Evolutionary conservation across 2,888 invertebrate species (phyloP).

Genomic region (Drosophila buzzatii): DNA sequence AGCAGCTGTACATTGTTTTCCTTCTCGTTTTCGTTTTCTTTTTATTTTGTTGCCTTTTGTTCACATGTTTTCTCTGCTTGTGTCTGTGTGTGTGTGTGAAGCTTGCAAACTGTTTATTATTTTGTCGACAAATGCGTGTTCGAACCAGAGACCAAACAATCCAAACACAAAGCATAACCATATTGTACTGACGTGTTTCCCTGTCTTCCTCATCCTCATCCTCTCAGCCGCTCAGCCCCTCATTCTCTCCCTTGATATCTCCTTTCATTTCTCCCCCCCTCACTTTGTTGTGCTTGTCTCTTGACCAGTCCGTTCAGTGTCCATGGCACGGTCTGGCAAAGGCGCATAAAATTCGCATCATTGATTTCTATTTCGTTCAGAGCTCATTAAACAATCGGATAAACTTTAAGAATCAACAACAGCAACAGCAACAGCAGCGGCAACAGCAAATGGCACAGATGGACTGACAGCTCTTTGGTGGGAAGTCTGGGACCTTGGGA

Average conservation of each 20-base stretch:
- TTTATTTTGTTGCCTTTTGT: conserved; percentile 44
- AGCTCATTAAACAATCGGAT: conserved; percentile 75
- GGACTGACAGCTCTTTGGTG: conserved; percentile 47
- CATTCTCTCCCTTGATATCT: not conserved
- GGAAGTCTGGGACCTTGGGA: conserved; percentile 25
- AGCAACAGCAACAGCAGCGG: conserved; percentile 20
- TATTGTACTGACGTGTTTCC: conserved; percentile 55
- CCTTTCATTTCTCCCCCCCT: not conserved
- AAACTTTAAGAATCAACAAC: conserved; percentile 63
- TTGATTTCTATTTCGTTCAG: conserved; percentile 73
- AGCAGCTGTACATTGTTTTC: conserved; percentile 35
- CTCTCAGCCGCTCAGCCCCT: too few species aligned
- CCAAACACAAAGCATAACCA: conserved; percentile 53
- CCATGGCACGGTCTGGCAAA: conserved; percentile 40
- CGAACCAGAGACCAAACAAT: conserved; percentile 25
- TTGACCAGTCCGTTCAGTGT: conserved; percentile 30
- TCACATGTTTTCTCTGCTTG: conserved; percentile 30
- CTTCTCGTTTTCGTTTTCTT: not conserved
- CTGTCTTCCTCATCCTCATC: not conserved
- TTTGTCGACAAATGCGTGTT: conserved; percentile 62
- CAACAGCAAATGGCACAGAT: conserved; percentile 42
- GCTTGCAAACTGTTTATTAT: conserved; percentile 63
- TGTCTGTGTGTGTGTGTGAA: conserved; percentile 10
- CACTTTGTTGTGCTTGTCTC: not conserved
- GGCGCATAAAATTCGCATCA: conserved; percentile 71